phyloP scores from a whole-genome alignment of 2,888 invertebrate genomes.

The Galeopsomyia nigrocyanea region DNA sequence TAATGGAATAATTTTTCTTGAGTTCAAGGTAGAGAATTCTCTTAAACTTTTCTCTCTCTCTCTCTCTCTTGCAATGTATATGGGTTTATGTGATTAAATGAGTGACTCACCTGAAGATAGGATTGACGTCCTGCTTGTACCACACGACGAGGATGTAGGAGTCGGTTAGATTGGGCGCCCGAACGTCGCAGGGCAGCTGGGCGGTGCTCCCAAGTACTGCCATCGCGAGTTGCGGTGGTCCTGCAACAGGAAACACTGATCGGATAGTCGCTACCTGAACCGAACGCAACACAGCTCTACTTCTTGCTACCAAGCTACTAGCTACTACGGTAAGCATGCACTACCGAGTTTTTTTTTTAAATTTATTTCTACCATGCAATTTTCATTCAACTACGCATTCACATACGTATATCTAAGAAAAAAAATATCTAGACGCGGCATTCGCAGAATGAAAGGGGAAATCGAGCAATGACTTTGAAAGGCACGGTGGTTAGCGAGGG shows the following conservation, averaged over 20 bases:
- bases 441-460: slow-evolving; percentile 14
- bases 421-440: no score
- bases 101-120: slow-evolving; percentile 85
- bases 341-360: slow-evolving; percentile 1
- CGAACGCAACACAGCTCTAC: slow-evolving; percentile 48
- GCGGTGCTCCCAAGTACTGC: slow-evolving; percentile 85
- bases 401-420: neutral
- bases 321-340: slow-evolving; percentile 39
- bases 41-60: no score
- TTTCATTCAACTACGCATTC: neutral
- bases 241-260: slow-evolving; percentile 69
- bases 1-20: no score
- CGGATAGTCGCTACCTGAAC: slow-evolving; percentile 58
- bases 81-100: neutral
- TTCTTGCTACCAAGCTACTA: slow-evolving; percentile 52
- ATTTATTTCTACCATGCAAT: neutral
- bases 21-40: no score
- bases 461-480: slow-evolving; percentile 31
- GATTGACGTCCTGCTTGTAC: slow-evolving; percentile 89
- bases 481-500: neutral
- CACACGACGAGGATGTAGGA: slow-evolving; percentile 88
- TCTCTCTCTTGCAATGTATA: no score
- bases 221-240: slow-evolving; percentile 75
- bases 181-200: slow-evolving; percentile 88
- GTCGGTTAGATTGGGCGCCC: slow-evolving; percentile 82